Conservation (phyloP, 1,140 invertebrate genomes). For the Uloborus diversus region DNA sequence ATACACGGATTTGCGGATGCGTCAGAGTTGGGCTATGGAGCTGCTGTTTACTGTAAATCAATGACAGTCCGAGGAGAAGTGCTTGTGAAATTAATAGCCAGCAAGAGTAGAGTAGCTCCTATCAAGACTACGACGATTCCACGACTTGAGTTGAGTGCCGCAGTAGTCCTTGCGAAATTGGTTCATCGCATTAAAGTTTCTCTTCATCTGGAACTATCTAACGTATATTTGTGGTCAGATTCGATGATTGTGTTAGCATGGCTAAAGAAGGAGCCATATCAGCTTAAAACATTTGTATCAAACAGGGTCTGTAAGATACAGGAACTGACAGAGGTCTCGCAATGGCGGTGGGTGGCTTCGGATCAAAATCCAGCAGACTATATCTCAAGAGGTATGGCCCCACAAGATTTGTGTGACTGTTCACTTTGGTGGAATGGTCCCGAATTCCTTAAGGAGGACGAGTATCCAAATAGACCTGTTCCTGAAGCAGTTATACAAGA, state of each 20-base stretch:
- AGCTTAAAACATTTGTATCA: conserved; percentile 17
- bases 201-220: not conserved
- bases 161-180: not conserved
- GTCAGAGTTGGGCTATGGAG: conserved; percentile 63
- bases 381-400: conserved; percentile 3
- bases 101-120: not conserved
- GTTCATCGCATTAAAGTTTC: not conserved
- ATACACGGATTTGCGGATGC: conserved; percentile 66
- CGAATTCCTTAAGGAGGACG: not conserved
- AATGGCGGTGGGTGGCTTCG: not conserved
- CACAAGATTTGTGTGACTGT: not conserved
- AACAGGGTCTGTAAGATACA: conserved; percentile 32
- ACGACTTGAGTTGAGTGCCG: conserved; percentile 10
- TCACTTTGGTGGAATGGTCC: conserved; percentile 12
- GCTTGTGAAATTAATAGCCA: not conserved
- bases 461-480: not conserved
- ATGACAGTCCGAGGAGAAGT: not conserved
- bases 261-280: not conserved
- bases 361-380: conserved; percentile 17
- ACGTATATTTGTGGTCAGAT: not conserved
- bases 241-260: conserved; percentile 8
- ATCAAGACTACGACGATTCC: conserved; percentile 4
- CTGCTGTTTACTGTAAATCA: conserved; percentile 62
- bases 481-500: not conserved
- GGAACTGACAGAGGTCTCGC: not conserved